phyloP scores from a whole-genome alignment of 2,113 vertebrate genomes.

The Hucho hucho region DNA sequence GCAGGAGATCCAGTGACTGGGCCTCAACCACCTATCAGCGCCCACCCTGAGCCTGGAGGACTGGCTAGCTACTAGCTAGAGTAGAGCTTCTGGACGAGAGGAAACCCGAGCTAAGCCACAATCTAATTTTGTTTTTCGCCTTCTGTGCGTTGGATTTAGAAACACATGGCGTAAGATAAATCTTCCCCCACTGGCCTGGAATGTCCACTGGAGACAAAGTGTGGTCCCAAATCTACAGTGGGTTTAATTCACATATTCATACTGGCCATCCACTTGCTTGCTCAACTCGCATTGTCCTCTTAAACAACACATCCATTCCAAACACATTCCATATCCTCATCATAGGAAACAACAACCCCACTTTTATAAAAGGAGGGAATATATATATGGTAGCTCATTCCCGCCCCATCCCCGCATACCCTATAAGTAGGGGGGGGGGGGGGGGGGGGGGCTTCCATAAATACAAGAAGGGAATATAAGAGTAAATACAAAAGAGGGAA shows the following conservation, averaged over 20 bases:
- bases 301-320: not conserved
- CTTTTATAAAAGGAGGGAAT: not conserved
- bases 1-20: not conserved
- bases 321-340: not conserved
- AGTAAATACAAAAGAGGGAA: no score
- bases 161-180: slow-evolving; percentile 47
- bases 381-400: no score
- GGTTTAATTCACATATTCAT: not conserved
- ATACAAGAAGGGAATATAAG: no score
- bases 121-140: slow-evolving; percentile 37
- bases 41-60: not conserved
- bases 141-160: slow-evolving; percentile 44
- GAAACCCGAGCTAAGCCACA: slow-evolving; percentile 35
- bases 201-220: slow-evolving; percentile 12
- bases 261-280: not conserved
- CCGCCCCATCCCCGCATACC: no score
- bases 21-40: not conserved
- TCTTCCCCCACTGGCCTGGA: slow-evolving; percentile 11
- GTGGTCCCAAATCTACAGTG: not conserved
- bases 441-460: no score
- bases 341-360: not conserved
- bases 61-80: not conserved
- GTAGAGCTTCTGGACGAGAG: not conserved
- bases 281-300: not conserved
- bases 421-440: no score